Percentiles rank a stretch among this genome's conserved stretches.
Conservation (phyloP, 1,140 invertebrate genomes). For the Apis mellifera region DNA sequence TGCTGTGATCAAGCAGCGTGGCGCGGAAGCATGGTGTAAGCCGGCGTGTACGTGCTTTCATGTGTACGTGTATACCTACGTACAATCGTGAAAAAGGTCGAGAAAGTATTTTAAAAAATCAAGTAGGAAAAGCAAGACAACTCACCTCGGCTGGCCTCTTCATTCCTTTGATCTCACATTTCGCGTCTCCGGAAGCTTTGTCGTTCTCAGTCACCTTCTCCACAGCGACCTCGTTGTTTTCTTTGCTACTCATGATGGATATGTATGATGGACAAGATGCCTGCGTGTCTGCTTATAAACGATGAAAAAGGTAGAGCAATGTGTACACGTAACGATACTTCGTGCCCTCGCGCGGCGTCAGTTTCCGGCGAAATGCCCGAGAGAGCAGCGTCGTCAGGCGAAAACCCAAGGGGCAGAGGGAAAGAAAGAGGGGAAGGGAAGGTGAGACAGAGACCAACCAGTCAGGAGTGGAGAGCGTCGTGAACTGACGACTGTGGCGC, state of each 20-base stretch:
- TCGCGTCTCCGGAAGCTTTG: constrained; percentile 86
- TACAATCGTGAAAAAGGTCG: constrained; percentile 10
- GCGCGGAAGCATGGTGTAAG: constrained; percentile 52
- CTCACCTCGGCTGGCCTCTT: constrained; percentile 94
- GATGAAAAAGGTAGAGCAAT: constrained; percentile 35
- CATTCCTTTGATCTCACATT: constrained; percentile 91
- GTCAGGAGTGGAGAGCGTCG: constrained; percentile 67
- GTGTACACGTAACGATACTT: constrained; percentile 59
- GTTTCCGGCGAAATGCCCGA: constrained; percentile 80
- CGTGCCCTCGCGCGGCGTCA: constrained; percentile 78
- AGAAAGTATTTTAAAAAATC: not conserved
- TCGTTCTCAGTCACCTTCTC: constrained; percentile 90
- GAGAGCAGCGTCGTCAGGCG: constrained; percentile 78
- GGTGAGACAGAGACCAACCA: constrained; percentile 63
- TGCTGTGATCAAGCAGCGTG: constrained; percentile 47
- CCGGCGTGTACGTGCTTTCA: constrained; percentile 34
- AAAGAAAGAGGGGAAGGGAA: constrained; percentile 35
- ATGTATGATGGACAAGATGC: constrained; percentile 39
- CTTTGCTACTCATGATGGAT: constrained; percentile 89
- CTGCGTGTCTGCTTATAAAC: constrained; percentile 60
- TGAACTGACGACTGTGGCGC: constrained; percentile 63
- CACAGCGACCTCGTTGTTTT: constrained; percentile 91
- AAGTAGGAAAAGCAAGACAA: constrained; percentile 58
- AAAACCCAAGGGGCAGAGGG: constrained; percentile 63
- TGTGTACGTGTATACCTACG: constrained; percentile 19